A percentile compares a stretch with the other conserved stretches of the same genome.
phyloP scores from a whole-genome alignment of 2,888 invertebrate genomes.

The Drosophila sordidula region DNA sequence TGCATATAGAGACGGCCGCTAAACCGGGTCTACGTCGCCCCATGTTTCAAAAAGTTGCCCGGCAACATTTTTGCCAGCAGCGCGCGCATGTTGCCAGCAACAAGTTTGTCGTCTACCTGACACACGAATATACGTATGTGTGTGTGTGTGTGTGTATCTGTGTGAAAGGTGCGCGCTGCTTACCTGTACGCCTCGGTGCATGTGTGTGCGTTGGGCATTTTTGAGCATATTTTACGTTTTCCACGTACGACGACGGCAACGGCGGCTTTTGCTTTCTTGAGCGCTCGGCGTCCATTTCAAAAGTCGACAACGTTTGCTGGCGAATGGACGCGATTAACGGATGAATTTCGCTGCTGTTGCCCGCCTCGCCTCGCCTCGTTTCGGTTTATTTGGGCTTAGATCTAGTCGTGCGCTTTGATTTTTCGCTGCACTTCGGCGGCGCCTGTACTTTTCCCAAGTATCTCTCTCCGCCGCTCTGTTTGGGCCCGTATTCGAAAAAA shows the following conservation, averaged over 20 bases:
- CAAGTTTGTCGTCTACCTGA: constrained; percentile 73
- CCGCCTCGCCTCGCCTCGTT: constrained; percentile 3
- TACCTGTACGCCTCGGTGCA: constrained; percentile 13
- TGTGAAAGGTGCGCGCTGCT: constrained; percentile 56
- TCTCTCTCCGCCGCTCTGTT: neutral
- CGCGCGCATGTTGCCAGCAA: constrained; percentile 77
- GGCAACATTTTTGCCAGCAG: constrained; percentile 77
- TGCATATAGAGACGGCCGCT: constrained; percentile 26
- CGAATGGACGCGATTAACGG: constrained; percentile 84
- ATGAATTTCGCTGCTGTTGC: constrained; percentile 55
- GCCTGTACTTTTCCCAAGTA: constrained; percentile 65
- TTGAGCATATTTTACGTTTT: constrained; percentile 78
- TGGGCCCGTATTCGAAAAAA: neutral
- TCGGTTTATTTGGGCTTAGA: constrained; percentile 13
- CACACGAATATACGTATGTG: constrained; percentile 27
- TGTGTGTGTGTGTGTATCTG: constrained; percentile 28
- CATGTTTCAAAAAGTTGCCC: constrained; percentile 73
- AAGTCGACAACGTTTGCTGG: constrained; percentile 84
- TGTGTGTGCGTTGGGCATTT: constrained; percentile 58
- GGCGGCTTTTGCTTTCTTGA: constrained; percentile 75
- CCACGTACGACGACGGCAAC: constrained; percentile 62
- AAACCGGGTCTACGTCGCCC: constrained; percentile 55
- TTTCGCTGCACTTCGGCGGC: constrained; percentile 52
- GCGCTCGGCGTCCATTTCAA: constrained; percentile 82
- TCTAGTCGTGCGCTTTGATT: constrained; percentile 56